Base-by-base conservation (phyloP, 2,113 vertebrate genomes). In the Mastomys coucha region DNA sequence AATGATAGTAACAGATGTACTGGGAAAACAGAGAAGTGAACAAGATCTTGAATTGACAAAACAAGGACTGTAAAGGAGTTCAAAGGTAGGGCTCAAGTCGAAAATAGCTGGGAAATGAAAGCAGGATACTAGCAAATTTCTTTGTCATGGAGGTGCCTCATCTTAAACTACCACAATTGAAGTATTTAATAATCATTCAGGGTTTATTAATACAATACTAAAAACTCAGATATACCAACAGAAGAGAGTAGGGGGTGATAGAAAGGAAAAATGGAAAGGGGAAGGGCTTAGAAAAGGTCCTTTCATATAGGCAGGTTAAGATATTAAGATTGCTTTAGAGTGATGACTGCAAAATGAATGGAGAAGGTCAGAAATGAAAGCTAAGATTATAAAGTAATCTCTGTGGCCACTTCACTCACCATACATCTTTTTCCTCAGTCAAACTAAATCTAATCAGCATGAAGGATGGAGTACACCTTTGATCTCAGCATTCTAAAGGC, bases 251-350 rank as follows among this genome's bases (percentile, higher is more conserved):
- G 58, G 58, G 51, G 12, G 10, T 45, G 67, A 53, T 56, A 17
- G 60, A 26, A 95, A 28, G 20, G 60, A 20, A 60, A 94, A 89
- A 93, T 31, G 4, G 70, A 94, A 11, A 13, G 17, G 17, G 8
- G 67, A 93, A 77, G 60, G 19, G 14, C 58, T 53, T 89, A 26
- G 31, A 58, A 93, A 91, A 82, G 12, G 20, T 10, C 58, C 70
- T 51, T 77, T 82, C 70, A 33, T 87, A 60, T 9, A 82, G 42
- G 13, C 33, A 84, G 19, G 39, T 77, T 96, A 95, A 89, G 89
- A 93, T 91, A 92, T 90, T 88, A 72, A 96, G 65, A 70, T 91
- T 42, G 70, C 36, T 49, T 91, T 91, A 69, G 36, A 89, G 24
- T 76, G 65, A 77, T 81, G 24, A 75, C 39, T 70, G 58, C 49